phyloP scores from a whole-genome alignment of 2,113 vertebrate species.

The Sturnira hondurensis region DNA sequence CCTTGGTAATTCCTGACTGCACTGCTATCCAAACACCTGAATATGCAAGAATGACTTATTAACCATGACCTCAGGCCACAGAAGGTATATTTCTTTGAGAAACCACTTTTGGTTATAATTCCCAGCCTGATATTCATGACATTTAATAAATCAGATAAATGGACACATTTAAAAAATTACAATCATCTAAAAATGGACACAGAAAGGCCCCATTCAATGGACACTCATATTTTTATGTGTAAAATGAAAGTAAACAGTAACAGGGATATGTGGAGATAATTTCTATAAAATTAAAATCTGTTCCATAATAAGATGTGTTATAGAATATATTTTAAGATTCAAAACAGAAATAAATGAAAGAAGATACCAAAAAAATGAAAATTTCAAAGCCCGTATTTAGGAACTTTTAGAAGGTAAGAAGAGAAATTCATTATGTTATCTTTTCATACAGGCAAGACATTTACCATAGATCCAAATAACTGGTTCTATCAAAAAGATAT shows the following conservation, averaged over 20 bases:
- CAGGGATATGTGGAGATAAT: background rate
- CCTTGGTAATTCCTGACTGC: background rate
- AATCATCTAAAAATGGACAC: background rate
- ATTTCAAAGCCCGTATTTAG: background rate
- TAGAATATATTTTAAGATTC: background rate
- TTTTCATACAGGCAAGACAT: background rate
- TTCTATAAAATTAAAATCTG: background rate
- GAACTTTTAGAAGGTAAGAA: background rate
- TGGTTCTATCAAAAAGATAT: background rate
- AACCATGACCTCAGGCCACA: background rate
- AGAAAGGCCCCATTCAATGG: background rate
- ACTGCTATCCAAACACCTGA: background rate
- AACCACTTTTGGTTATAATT: background rate
- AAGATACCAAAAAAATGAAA: background rate
- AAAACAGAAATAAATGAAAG: conserved; percentile 5
- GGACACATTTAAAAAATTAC: background rate
- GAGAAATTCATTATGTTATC: background rate
- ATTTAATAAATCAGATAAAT: conserved; percentile 7
- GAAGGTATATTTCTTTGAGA: conserved; percentile 15
- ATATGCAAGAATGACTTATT: background rate
- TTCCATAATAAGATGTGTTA: background rate
- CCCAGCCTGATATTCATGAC: background rate
- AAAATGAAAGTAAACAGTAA: no score
- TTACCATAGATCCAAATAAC: background rate
- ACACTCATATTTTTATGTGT: background rate